Evolutionary conservation across 1,140 invertebrate species (phyloP), one percentile per base, ranked within the genome.

Genomic region (Maniola jurtina): DNA sequence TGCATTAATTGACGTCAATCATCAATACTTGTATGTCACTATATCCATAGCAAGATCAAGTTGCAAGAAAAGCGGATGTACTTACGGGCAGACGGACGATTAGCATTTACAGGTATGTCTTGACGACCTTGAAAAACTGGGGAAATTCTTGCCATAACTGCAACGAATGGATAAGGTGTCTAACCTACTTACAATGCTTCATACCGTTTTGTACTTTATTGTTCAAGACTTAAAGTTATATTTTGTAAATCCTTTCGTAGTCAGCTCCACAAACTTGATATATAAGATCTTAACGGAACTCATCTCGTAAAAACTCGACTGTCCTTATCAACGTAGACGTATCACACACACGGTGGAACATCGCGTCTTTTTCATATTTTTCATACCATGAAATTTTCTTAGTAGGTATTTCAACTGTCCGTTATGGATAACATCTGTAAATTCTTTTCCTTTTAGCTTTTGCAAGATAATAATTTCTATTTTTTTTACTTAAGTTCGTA

Each of bases 51-150:
- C 5, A 35, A 35, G 10, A 35, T 55, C 14, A 52, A 55, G 54
- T 54, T 34, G 40, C 62, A 64, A 64, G 62, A 57, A 58, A 64
- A 64, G 40, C 54, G 62, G 62, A 64, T 57, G 35, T 38, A 64
- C 40, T 14, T 25, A 57, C 42, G 62, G 62, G 42, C 40, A 50
- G 14, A 55, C 35, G n/a, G 36, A 6, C 38, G 13, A 36, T 33
- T 55, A 35, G 5, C 33, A 36, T 11, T 47, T 52, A 52, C 58
- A 60, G 9, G 45, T 45, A 47, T 10, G 58, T 42, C 38, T 16
- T 13, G 34, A 34, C 48, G 65, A 40, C 59, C 50, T 61, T 54
- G 50, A 67, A 61, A 61, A 25, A 61, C 40, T 25, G 34, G 59
- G 34, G 48, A 67, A 61, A 61, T 61, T 45, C 50, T 56, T 42